Conservation (phyloP, 2,888 invertebrate species). For the Drosophila formosana region DNA sequence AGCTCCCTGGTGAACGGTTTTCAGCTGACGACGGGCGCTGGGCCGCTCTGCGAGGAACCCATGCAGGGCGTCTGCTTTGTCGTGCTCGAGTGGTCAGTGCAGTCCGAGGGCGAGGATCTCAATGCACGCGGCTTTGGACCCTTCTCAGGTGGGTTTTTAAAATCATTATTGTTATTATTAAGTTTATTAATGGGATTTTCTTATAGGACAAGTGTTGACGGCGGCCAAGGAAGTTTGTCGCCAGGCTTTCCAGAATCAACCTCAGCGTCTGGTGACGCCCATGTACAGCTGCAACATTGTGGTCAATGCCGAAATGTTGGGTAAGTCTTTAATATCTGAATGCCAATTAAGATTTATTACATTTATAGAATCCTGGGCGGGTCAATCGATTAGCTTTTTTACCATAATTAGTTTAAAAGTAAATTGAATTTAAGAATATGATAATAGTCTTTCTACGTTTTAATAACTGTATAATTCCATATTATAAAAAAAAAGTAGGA, state of each 20-base stretch:
- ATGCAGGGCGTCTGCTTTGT: slow-evolving; percentile 97
- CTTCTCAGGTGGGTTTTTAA: slow-evolving; percentile 86
- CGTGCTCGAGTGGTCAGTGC: slow-evolving; percentile 92
- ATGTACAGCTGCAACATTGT: slow-evolving; percentile 95
- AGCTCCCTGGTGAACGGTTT: slow-evolving; percentile 94
- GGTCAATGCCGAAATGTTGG: slow-evolving; percentile 94
- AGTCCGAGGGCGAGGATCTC: slow-evolving; percentile 84
- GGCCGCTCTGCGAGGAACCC: slow-evolving; percentile 98
- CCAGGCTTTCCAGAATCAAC: slow-evolving; percentile 94
- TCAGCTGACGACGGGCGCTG: slow-evolving; percentile 93
- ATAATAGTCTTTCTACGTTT: no score
- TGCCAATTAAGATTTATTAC: neutral
- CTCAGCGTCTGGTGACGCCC: slow-evolving; percentile 96
- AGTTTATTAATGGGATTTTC: neutral
- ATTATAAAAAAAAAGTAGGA: no score
- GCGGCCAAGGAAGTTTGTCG: slow-evolving; percentile 94
- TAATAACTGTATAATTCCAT: no score
- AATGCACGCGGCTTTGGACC: slow-evolving; percentile 84
- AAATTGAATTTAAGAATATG: no score
- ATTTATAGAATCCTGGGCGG: neutral
- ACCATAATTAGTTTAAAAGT: no score
- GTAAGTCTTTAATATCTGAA: slow-evolving; percentile 86
- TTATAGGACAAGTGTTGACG: slow-evolving; percentile 95
- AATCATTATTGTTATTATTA: neutral
- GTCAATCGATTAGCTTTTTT: no score